phyloP scores from a whole-genome alignment of 2,888 invertebrate genomes.

The Lasioglossum morio region DNA sequence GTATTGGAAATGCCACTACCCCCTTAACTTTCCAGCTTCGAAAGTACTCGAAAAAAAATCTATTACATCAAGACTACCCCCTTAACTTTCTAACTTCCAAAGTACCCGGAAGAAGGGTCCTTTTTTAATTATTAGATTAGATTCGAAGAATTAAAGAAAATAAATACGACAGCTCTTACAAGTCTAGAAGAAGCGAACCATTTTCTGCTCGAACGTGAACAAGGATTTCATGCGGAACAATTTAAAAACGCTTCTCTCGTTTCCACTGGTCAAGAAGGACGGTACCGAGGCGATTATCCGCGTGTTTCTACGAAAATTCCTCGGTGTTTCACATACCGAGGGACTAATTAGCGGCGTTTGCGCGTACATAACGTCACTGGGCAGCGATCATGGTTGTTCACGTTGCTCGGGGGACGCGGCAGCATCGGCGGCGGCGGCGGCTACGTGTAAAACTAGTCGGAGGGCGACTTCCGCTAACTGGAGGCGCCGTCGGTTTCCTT shows the following conservation, averaged over 20 bases:
- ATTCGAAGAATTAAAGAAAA: too few species aligned
- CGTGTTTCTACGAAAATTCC: slow-evolving; percentile 30
- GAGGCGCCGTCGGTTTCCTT: slow-evolving; percentile 60
- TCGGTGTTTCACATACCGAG: slow-evolving; percentile 1
- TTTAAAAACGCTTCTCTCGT: slow-evolving; percentile 16
- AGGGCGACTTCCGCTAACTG: slow-evolving; percentile 52
- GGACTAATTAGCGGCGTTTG: slow-evolving; percentile 44
- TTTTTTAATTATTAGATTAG: too few species aligned
- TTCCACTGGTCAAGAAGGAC: neutral
- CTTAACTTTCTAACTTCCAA: too few species aligned
- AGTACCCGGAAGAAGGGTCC: too few species aligned
- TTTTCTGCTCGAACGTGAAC: neutral
- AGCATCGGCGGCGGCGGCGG: slow-evolving; percentile 5
- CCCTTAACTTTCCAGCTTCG: too few species aligned
- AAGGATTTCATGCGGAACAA: slow-evolving; percentile 25
- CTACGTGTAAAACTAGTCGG: slow-evolving; percentile 50
- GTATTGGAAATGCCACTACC: too few species aligned
- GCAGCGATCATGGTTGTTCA: slow-evolving; percentile 13
- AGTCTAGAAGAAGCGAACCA: neutral
- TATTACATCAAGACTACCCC: too few species aligned
- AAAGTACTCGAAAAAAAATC: too few species aligned
- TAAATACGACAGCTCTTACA: neutral
- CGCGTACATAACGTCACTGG: slow-evolving; percentile 15
- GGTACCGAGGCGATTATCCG: slow-evolving; percentile 13
- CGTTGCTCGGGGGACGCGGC: slow-evolving; percentile 2